Percentiles rank a stretch among this genome's conserved stretches.
phyloP scores from a whole-genome alignment of 2,797 vertebrate genomes.

The Prunella strophiata region DNA sequence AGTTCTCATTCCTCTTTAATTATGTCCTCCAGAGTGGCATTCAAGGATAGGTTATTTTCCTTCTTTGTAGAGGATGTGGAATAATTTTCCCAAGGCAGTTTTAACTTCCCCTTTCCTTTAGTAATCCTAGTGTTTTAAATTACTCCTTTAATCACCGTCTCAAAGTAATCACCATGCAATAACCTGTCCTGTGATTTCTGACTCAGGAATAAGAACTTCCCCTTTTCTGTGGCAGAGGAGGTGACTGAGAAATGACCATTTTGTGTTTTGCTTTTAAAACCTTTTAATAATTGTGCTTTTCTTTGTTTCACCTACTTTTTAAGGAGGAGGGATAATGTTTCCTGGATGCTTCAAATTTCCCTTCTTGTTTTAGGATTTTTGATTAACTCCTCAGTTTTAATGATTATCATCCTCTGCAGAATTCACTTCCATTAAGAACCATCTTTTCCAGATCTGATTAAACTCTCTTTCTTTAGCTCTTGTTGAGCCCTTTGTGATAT shows the following conservation, averaged over 20 bases:
- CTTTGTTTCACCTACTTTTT: neutral
- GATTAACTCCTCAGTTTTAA: conserved; percentile 72
- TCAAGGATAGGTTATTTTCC: conserved; percentile 64
- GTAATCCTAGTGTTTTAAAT: conserved; percentile 70
- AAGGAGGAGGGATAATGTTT: conserved; percentile 9
- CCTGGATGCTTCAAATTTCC: conserved; percentile 28
- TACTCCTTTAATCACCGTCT: conserved; percentile 57
- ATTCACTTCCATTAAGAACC: conserved; percentile 70
- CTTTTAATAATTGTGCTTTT: neutral
- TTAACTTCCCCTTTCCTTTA: conserved; percentile 64
- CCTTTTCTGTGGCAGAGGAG: neutral
- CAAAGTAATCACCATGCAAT: conserved; percentile 59
- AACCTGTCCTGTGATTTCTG: conserved; percentile 45
- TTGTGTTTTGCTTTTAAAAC: neutral
- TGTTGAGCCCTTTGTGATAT: conserved; percentile 60
- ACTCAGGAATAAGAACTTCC: conserved; percentile 12
- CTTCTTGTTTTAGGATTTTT: conserved; percentile 59
- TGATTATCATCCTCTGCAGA: conserved; percentile 70
- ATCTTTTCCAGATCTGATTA: conserved; percentile 71
- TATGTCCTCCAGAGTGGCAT: conserved; percentile 67
- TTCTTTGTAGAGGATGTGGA: conserved; percentile 59
- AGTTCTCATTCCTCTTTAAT: conserved; percentile 64
- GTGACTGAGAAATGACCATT: neutral
- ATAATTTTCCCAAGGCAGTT: conserved; percentile 67
- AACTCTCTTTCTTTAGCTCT: conserved; percentile 70